Evolutionary conservation across 2,888 invertebrate genomes (phyloP).

Genomic region (Agapostemon virescens): DNA sequence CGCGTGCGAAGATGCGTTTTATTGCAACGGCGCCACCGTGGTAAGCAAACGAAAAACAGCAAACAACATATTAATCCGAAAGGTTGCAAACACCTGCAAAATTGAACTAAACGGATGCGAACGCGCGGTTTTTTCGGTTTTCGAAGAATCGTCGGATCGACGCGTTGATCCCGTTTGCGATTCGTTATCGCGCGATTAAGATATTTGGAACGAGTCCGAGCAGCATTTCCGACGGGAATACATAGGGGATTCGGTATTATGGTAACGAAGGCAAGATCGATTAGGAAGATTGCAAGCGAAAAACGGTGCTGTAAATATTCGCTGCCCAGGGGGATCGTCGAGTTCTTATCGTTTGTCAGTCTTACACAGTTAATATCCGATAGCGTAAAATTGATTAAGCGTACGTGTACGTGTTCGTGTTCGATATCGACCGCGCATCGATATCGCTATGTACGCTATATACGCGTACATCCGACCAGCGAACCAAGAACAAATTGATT

Average conservation of each 20-base stretch:
- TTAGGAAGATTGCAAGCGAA: neutral
- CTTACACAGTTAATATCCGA: constrained; percentile 10
- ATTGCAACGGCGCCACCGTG: constrained; percentile 57
- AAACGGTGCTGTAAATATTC: constrained; percentile 7
- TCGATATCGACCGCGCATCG: neutral
- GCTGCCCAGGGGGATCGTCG: neutral
- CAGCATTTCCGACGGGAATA: neutral
- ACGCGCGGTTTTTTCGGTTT: neutral
- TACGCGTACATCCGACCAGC: neutral
- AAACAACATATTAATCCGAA: constrained; percentile 51
- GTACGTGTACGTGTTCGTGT: neutral
- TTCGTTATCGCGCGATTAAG: neutral
- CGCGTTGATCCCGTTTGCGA: neutral
- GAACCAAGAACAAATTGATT: constrained; percentile 1
- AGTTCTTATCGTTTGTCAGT: constrained; percentile 34
- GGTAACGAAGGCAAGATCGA: neutral
- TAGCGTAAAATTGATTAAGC: neutral
- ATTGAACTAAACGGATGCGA: neutral
- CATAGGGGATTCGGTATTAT: no score
- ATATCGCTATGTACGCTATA: no score
- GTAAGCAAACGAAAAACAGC: constrained; percentile 58
- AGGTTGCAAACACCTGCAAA: neutral
- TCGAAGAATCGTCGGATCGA: neutral
- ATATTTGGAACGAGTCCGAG: neutral
- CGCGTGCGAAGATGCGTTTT: constrained; percentile 19